A percentile compares a stretch with the other conserved stretches of the same genome.
phyloP scores from a whole-genome alignment of 2,888 invertebrate genomes.

The Phania funesta region DNA sequence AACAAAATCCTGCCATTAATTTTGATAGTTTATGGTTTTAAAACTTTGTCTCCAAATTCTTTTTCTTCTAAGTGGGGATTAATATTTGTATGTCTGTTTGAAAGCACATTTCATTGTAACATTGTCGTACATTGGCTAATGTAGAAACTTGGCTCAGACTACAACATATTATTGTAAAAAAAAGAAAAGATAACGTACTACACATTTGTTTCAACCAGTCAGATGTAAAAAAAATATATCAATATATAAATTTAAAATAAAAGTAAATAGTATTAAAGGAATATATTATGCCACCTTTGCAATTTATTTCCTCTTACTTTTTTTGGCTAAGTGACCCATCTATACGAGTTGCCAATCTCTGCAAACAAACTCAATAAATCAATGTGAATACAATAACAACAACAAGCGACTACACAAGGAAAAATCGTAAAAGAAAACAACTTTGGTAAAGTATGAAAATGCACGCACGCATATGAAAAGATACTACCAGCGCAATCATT shows the following conservation, averaged over 20 bases:
- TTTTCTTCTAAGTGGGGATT: not conserved
- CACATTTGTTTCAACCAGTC: constrained; percentile 43
- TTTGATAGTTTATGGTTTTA: constrained; percentile 42
- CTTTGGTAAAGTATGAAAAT: constrained; percentile 3
- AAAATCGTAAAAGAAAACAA: constrained; percentile 15
- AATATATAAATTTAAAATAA: not conserved
- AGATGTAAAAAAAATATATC: not conserved
- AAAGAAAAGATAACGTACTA: not conserved
- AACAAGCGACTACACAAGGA: not conserved
- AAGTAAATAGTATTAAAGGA: constrained; percentile 16
- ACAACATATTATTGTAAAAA: not conserved
- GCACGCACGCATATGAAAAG: constrained; percentile 32
- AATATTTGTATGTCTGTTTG: not conserved
- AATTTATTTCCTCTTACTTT: not conserved
- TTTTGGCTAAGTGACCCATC: constrained; percentile 48
- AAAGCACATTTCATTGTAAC: not conserved
- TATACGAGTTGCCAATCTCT: constrained; percentile 58
- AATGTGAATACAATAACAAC: constrained; percentile 24
- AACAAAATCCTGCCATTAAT: constrained; percentile 36
- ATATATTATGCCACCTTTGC: constrained; percentile 36
- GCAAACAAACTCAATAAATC: constrained; percentile 59
- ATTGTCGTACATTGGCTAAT: constrained; percentile 21
- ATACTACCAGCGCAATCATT: constrained; percentile 30
- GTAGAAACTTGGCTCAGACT: constrained; percentile 49
- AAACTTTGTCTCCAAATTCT: constrained; percentile 9